Base-by-base conservation (phyloP, 2,797 vertebrate species). In the Cetoscarus ocellatus region DNA sequence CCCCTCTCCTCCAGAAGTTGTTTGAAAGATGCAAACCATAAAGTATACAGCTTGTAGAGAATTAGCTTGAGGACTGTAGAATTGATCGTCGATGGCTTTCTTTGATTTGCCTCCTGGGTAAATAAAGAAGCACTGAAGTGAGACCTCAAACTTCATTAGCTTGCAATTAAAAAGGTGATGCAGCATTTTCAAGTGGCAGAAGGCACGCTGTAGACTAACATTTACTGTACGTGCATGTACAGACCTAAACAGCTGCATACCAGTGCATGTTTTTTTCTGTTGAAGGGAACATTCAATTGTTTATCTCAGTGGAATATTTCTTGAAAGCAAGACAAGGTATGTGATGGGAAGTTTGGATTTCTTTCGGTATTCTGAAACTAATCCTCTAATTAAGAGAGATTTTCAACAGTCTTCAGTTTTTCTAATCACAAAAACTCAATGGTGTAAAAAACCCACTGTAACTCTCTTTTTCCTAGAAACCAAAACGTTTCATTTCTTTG, bases 61-160 rank as follows among this genome's bases (percentile, higher is more conserved):
- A 34, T 67, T 1, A 15, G 45, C n/a, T 35, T 44, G 55, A 57
- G 45, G 39, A 45, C 43, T 59, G 53, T 54, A 10, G 51, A 75
- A 87, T 88, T 48, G 85, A 85, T 86, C 73, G 9, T 36, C 42
- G 60, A 59, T 54, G 1, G 59, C 57, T 38, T 60, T n/a, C 44
- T 75, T 39, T 53, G 15, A 53, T 67, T 56, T 62, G 62, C 52
- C 62, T 66, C 67, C 73, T 5, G 55, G 35, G 62, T 63, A 61
- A 59, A 53, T 58, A 53, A 62, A 60, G 54, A 12, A 10, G 55
- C 66, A 61, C 67, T 39, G 55, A 70, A 38, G 34, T 64, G 44
- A 51, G 67, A 57, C 57, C 40, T 65, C 19, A 35, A 75, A 66
- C 64, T 71, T 83, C 61, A 67, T 85, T 67, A 80, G 59, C 57